Evolutionary conservation across 2,113 vertebrate species (phyloP), one percentile per base, ranked within the genome.

Genomic region (Gymnocephalus cernua): DNA sequence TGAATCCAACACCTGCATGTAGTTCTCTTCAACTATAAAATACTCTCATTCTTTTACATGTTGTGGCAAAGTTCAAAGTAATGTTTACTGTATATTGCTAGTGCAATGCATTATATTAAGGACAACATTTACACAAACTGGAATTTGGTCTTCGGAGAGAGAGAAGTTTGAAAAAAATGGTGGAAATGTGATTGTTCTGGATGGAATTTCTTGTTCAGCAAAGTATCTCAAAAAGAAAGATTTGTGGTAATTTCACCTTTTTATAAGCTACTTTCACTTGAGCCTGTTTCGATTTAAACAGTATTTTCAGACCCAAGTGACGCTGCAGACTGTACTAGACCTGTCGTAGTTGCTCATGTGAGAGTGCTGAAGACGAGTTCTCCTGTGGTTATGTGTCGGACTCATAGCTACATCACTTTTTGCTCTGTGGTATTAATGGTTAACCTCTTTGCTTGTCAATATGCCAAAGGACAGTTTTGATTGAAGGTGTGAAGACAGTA

Each of bases 371-470:
- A 53, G 72, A 61, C 0, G 0, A 29, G 44, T 53, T 85, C 44
- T 68, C 16, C 53, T 81, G 73, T 73, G 83, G 82, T 89, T 76
- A 35, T 32, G 51, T 53, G 48, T 77, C 59, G 53, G 75, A 85
- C 67, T 51, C 41, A 2, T 64, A 83, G 61, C 53, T 35, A 18
- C 62, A 27, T 62, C 74, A 23, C 72, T 29, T 73, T 58, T 73
- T 0, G 1, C 63, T 76, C 75, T 80, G 72, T 67, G 82, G 82
- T 83, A 41, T 64, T 35, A 29, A 79, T 81, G 83, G 83, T 89
- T 88, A 82, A 85, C 86, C 84, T 62, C 68, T 7, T 16, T 57
- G 65, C 62, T 74, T 1, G 48, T 79, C 21, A 54, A 68, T 66
- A 45, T 32, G 53, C 79, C 76, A 72, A 65, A 78, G 13, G 9